A percentile compares a stretch with the other conserved stretches of the same genome.
These are phyloP conservation scores for Alligator mississippiensis DNA, from an alignment of 2,113 vertebrate genomes.

Conservation along the genomic window DNA sequence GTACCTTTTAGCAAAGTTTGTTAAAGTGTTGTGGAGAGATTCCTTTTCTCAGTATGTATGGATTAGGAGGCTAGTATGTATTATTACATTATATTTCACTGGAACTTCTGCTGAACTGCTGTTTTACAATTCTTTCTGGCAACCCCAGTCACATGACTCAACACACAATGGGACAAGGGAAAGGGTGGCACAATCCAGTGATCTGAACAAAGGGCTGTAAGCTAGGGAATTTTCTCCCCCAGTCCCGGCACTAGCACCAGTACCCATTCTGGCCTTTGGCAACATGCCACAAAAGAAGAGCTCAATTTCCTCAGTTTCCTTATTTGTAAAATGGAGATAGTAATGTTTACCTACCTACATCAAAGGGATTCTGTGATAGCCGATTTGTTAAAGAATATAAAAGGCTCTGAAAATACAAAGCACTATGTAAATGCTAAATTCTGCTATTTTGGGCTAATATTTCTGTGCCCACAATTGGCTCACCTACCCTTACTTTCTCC, in stretches of 20 bases:
- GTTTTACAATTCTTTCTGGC: constrained; percentile 19
- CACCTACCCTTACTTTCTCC: neutral
- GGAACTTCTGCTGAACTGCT: neutral
- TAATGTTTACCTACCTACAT: neutral
- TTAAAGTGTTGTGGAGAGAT: constrained; percentile 47
- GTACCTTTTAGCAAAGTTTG: neutral
- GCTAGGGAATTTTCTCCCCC: neutral
- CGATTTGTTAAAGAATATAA: neutral
- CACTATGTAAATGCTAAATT: neutral
- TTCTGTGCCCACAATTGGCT: neutral
- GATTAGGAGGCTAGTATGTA: neutral
- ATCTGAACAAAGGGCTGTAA: neutral
- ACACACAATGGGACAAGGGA: neutral
- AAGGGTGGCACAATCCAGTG: neutral
- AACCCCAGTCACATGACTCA: neutral
- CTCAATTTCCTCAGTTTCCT: neutral
- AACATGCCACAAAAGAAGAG: neutral
- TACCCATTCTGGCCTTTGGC: neutral
- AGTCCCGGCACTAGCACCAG: neutral
- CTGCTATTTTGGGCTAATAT: neutral
- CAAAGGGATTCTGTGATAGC: neutral
- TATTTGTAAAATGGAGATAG: neutral
- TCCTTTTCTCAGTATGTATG: constrained; percentile 4
- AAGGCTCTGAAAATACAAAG: neutral
- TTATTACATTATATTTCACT: constrained; percentile 37